Percentiles rank a stretch among this genome's conserved stretches.
Conservation (phyloP, 2,113 vertebrate genomes). For the Antennarius striatus region DNA sequence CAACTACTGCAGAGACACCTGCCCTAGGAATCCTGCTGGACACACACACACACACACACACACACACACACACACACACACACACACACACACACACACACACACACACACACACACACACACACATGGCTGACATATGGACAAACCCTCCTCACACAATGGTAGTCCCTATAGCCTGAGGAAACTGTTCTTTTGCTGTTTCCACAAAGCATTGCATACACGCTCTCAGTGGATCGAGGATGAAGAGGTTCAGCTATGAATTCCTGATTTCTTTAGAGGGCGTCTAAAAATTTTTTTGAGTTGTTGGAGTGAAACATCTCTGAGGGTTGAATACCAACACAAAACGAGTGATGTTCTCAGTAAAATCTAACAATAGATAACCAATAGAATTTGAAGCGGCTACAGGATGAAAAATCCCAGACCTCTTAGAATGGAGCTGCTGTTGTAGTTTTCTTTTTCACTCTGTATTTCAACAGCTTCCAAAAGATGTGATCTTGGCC, state of each 20-base stretch:
- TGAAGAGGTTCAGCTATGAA: constrained; percentile 23
- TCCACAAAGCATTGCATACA: constrained; percentile 4
- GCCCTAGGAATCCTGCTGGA: constrained; percentile 72
- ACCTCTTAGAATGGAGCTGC: background rate
- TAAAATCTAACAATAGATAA: background rate
- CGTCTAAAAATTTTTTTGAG: constrained; percentile 18
- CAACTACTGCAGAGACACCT: constrained; percentile 79
- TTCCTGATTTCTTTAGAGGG: constrained; percentile 21
- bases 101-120: constrained; percentile 19
- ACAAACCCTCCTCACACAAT: constrained; percentile 15
- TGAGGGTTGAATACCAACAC: constrained; percentile 2
- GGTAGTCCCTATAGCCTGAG: constrained; percentile 12
- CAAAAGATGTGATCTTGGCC: background rate
- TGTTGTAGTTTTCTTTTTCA: too few relatives aligned
- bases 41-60: constrained; percentile 33
- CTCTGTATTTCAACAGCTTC: too few relatives aligned
- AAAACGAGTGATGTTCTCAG: background rate
- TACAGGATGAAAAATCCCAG: background rate
- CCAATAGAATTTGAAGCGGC: background rate
- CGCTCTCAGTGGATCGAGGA: constrained; percentile 26
- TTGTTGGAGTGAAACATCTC: constrained; percentile 2
- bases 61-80: constrained; percentile 2
- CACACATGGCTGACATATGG: constrained; percentile 33
- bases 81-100: background rate
- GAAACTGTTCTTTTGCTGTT: constrained; percentile 21